Evolutionary conservation across 2,113 vertebrate species (phyloP), one percentile per base, ranked within the genome.

Genomic region (Falco punctatus): DNA sequence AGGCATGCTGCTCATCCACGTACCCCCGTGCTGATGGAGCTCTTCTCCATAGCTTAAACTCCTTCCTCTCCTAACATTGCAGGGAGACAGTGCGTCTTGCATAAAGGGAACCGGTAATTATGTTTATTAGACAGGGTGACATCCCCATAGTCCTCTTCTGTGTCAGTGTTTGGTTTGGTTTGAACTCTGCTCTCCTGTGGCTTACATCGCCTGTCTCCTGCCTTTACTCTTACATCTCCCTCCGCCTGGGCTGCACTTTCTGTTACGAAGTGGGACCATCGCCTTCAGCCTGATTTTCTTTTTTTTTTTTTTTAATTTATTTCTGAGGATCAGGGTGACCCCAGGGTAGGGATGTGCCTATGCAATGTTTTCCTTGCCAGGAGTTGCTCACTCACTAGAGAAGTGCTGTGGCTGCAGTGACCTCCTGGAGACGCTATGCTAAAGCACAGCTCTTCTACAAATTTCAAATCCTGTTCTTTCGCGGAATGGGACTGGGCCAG

Each of bases 391-490:
- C 46, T 81, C 5, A 0, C 48, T 71, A 54, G 30, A 86, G 28
- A 80, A 72, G 86, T 96, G 90, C 92, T 94, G 32, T 73, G 72
- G 49, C 30, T 64, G 26, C 48, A 46, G 57, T 0, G 0, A 17
- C 70, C 66, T 89, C 18, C 62, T 77, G 84, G 52, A 92, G 23
- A 81, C 48, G 52, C 86, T 83, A 94, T 0, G 1, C 35, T 11
- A 66, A 40, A 70, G 69, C 67, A 77, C 58, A 64, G 51, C 26
- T 92, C 58, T 77, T 55, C 49, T 88, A 33, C 51, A 21, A 1
- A 14, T 61, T 88, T 84, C 48, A 24, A 75, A 61, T 91, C 48
- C 51, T 3, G 19, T 65, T 95, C 77, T 91, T 88, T 86, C 66
- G 35, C n/a, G 30, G 64, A 86, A 55, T 6, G 49, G 54, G 51